Evolutionary conservation across 2,113 vertebrate genomes (phyloP).

Genomic region (Glaucidium brasilianum): DNA sequence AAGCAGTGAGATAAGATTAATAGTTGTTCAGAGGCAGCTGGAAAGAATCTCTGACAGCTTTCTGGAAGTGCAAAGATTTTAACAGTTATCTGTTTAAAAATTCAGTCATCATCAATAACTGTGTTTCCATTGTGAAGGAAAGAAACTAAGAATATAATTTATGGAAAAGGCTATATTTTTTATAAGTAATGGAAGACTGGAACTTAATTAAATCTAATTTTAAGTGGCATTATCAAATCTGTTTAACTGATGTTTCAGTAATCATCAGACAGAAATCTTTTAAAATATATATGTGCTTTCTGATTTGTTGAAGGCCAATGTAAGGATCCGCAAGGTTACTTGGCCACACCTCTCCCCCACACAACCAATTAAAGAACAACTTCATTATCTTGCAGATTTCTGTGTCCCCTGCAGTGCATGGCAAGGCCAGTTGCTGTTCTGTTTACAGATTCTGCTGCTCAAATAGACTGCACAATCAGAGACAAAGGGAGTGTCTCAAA

Average conservation of each 20-base stretch:
- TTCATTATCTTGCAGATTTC: neutral
- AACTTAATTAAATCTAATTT: neutral
- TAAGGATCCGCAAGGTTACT: neutral
- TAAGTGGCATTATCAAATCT: neutral
- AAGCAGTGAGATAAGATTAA: neutral
- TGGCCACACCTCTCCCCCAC: accelerated
- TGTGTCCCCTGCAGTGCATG: neutral
- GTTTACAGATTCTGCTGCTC: neutral
- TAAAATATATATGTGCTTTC: neutral
- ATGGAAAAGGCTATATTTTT: neutral
- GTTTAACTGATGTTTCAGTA: neutral
- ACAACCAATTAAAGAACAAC: neutral
- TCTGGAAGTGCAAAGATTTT: neutral
- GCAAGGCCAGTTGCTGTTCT: neutral
- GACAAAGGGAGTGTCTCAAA: neutral
- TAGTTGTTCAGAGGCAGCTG: neutral
- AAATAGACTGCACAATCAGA: neutral
- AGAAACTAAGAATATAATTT: neutral
- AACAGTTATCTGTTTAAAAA: neutral
- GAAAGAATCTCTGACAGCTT: neutral
- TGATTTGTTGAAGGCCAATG: neutral
- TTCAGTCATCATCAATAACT: neutral
- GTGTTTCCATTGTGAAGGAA: neutral
- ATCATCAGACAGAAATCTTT: neutral
- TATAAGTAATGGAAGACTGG: neutral